A percentile compares a stretch with the other conserved stretches of the same genome.
Evolutionary conservation across 2,113 vertebrate genomes (phyloP).

Genomic region (Charadrius vociferus): DNA sequence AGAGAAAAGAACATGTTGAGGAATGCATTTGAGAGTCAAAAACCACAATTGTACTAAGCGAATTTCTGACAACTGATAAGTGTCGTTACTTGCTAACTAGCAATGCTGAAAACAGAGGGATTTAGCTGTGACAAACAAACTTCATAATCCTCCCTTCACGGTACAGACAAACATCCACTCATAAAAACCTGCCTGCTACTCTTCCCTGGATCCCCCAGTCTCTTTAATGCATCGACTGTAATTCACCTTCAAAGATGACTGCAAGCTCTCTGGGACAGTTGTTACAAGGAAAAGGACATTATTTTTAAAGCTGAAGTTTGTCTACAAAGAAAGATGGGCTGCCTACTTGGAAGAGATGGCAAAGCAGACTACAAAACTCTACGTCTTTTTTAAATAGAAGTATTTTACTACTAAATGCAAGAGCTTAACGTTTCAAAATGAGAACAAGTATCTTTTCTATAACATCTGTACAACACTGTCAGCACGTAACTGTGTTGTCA

Average conservation of each 20-base stretch:
- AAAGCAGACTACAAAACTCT: neutral
- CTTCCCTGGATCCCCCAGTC: neutral
- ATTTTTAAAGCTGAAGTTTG: neutral
- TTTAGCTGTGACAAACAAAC: neutral
- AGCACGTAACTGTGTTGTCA: neutral
- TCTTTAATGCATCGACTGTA: neutral
- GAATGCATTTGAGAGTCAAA: neutral
- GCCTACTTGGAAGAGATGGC: neutral
- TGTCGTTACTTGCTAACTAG: neutral
- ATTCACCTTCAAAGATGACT: neutral
- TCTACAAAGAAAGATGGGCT: neutral
- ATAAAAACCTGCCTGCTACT: neutral
- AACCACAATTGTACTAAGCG: rapidly evolving
- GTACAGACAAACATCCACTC: neutral
- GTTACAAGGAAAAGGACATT: neutral
- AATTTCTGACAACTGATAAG: neutral
- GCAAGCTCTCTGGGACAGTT: neutral
- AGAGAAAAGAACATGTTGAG: neutral
- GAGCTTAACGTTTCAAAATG: neutral
- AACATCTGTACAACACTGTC: neutral
- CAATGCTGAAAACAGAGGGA: neutral
- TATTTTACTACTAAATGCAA: neutral
- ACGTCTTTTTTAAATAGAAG: neutral
- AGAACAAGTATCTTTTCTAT: neutral
- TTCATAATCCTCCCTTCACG: neutral